Evolutionary conservation across 2,888 invertebrate genomes (phyloP).

Genomic region (Lasioglossum villosulum): DNA sequence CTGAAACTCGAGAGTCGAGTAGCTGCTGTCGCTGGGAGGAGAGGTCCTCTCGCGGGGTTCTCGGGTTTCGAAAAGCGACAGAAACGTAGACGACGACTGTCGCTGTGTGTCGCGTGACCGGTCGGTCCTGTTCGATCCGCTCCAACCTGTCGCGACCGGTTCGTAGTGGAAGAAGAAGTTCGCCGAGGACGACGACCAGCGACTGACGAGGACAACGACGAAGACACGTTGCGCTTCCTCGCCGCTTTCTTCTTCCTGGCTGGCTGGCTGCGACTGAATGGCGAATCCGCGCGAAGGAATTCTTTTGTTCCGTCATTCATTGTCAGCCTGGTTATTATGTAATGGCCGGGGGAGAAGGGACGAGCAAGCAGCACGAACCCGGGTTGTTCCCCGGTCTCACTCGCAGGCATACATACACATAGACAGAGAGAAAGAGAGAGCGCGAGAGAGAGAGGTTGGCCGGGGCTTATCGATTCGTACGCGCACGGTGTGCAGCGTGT

Average conservation of each 20-base stretch:
- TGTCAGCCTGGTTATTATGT: conserved; percentile 65
- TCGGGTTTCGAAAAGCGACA: conserved; percentile 56
- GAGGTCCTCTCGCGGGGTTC: conserved; percentile 9
- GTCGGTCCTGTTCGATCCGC: conserved; percentile 38
- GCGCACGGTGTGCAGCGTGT: conserved; percentile 11
- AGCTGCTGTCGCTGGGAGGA: neutral
- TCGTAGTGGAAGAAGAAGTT: neutral
- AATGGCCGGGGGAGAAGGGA: conserved; percentile 38
- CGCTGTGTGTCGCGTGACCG: conserved; percentile 35
- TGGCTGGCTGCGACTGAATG: conserved; percentile 46
- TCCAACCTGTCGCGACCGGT: conserved; percentile 20
- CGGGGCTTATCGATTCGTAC: conserved; percentile 59
- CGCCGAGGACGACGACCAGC: conserved; percentile 29
- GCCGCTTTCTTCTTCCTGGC: conserved; percentile 53
- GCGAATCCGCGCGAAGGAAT: conserved; percentile 68
- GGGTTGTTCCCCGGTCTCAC: conserved; percentile 27
- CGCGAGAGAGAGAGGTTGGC: neutral
- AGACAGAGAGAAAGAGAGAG: neutral
- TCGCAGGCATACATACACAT: neutral
- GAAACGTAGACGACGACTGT: conserved; percentile 19
- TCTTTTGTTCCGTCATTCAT: conserved; percentile 72
- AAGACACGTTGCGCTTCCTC: conserved; percentile 7
- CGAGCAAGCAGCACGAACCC: conserved; percentile 33
- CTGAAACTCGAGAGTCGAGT: conserved; percentile 42
- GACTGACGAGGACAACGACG: conserved; percentile 23